Evolutionary conservation across 1,140 invertebrate species (phyloP).

Genomic region (Drosophila sulfurigaster): DNA sequence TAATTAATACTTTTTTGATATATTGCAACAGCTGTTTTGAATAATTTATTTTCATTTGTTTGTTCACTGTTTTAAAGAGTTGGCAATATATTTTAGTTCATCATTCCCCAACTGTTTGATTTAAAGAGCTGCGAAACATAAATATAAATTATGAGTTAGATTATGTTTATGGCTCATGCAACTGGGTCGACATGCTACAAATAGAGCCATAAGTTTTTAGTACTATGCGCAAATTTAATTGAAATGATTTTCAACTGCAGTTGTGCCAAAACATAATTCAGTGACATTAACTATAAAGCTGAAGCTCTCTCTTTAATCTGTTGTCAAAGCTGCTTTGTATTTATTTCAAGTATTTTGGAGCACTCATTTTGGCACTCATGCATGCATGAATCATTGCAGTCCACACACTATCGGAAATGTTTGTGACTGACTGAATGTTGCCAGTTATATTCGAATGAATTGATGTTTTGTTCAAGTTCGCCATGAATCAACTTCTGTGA

Average conservation of each 20-base stretch:
- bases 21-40: neutral
- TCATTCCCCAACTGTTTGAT: neutral
- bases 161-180: constrained; percentile 41
- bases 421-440: neutral
- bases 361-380: constrained; percentile 3
- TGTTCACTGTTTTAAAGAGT: neutral
- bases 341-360: constrained; percentile 19
- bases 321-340: neutral
- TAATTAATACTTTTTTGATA: neutral
- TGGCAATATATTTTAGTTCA: neutral
- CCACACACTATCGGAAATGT: constrained; percentile 10
- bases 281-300: neutral
- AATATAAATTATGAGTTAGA: constrained; percentile 35
- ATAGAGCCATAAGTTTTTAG: constrained; percentile 29
- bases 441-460: constrained; percentile 1
- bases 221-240: constrained; percentile 34
- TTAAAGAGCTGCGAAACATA: constrained; percentile 7
- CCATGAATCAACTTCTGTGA: constrained; percentile 27
- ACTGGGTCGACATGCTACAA: constrained; percentile 25
- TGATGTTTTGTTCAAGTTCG: neutral
- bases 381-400: constrained; percentile 10
- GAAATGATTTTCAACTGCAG: constrained; percentile 13
- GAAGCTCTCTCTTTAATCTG: neutral
- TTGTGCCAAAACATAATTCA: constrained; percentile 8
- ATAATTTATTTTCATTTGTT: neutral